Evolutionary conservation across 2,888 invertebrate genomes (phyloP).

Genomic region (Leucophenga maculata): DNA sequence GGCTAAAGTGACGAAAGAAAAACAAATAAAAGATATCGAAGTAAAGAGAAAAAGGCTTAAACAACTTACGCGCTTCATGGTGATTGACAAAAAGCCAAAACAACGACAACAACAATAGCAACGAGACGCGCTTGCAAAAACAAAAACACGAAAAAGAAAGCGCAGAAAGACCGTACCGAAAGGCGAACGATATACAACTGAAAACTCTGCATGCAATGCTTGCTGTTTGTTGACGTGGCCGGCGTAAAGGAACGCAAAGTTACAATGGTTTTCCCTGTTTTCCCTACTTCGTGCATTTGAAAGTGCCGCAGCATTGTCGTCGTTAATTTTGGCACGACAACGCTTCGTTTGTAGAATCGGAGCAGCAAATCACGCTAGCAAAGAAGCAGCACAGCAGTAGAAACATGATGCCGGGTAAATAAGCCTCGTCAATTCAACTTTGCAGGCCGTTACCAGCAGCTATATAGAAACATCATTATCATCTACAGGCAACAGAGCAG

Average conservation of each 20-base stretch:
- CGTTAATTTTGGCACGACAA: too few species aligned
- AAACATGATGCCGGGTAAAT: background rate
- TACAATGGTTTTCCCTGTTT: too few species aligned
- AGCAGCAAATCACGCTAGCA: background rate
- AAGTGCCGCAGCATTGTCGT: too few species aligned
- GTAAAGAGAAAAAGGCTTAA: background rate
- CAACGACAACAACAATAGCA: background rate
- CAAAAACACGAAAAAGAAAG: too few species aligned
- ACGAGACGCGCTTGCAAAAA: too few species aligned
- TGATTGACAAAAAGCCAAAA: background rate
- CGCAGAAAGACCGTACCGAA: background rate
- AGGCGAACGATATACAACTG: background rate
- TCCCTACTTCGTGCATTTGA: too few species aligned
- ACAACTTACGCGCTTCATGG: slow-evolving; percentile 4
- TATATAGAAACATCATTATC: too few species aligned
- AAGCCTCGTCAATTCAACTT: background rate
- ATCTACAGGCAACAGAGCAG: too few species aligned
- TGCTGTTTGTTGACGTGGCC: too few species aligned
- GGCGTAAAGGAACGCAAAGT: too few species aligned
- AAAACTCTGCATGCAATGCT: background rate
- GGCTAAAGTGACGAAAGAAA: slow-evolving; percentile 36
- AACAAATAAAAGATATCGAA: background rate
- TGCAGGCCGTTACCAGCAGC: too few species aligned
- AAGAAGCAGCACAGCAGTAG: background rate
- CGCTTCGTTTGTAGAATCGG: background rate